phyloP scores from a whole-genome alignment of 1,140 invertebrate genomes.

The Trichomalopsis sarcophagae region DNA sequence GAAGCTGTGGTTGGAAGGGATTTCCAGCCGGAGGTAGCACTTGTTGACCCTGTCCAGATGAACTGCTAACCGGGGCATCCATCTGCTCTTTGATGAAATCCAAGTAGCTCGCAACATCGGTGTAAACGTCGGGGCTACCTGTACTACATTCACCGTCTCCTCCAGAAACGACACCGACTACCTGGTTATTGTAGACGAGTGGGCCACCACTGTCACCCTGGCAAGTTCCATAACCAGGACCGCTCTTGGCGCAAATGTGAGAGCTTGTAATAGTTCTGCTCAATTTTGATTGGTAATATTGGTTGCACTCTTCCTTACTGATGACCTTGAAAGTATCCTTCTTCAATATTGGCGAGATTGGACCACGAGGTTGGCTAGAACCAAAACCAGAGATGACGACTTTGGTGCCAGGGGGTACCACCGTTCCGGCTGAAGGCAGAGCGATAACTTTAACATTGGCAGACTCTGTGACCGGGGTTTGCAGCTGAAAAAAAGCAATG shows the following conservation, averaged over 20 bases:
- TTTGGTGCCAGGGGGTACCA: neutral
- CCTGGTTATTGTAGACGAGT: neutral
- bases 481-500: neutral
- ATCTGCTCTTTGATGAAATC: too few species aligned
- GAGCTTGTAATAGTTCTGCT: neutral
- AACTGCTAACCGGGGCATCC: too few species aligned
- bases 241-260: neutral
- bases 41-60: too few species aligned
- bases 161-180: neutral
- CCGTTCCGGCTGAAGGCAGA: neutral
- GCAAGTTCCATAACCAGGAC: neutral
- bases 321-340: neutral
- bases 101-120: neutral
- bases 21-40: too few species aligned
- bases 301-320: neutral
- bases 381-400: neutral
- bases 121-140: neutral
- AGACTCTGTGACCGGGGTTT: neutral
- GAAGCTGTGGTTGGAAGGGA: too few species aligned
- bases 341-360: neutral
- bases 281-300: neutral
- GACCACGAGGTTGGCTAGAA: neutral
- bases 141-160: neutral
- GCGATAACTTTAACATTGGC: neutral
- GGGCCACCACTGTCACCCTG: constrained; percentile 11